Conservation (phyloP, 2,113 vertebrate genomes). For the Macheiramphus alcinus region DNA sequence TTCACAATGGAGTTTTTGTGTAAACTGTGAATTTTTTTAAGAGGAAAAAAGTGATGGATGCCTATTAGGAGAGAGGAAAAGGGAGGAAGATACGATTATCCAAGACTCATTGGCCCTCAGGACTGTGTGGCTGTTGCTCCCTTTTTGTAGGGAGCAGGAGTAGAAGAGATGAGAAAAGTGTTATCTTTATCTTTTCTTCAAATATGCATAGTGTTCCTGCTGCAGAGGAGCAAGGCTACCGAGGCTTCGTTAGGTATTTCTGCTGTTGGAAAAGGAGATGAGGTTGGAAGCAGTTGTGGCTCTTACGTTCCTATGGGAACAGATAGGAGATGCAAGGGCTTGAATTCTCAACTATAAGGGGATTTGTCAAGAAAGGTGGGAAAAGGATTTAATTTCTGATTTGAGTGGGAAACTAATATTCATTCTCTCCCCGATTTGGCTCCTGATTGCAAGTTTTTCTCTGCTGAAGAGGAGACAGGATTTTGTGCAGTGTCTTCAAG, state of each 20-base stretch:
- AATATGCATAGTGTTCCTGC: not conserved
- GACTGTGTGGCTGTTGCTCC: not conserved
- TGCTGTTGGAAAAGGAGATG: not conserved
- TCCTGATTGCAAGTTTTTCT: not conserved
- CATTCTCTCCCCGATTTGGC: not conserved
- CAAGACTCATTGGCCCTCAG: not conserved
- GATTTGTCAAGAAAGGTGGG: not conserved
- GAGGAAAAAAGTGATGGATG: not conserved
- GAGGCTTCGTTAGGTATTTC: not conserved
- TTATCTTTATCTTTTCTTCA: not conserved
- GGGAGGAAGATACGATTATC: not conserved
- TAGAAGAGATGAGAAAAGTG: not conserved
- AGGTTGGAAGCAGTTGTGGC: not conserved
- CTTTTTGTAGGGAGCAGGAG: not conserved
- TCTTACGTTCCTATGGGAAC: slow-evolving; percentile 16
- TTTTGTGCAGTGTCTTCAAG: not conserved
- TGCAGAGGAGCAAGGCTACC: not conserved
- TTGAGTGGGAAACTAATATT: not conserved
- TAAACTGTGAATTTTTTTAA: not conserved
- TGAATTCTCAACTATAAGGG: not conserved
- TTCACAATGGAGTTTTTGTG: not conserved
- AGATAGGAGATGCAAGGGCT: not conserved
- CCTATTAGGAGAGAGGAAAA: not conserved
- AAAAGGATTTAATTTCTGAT: not conserved
- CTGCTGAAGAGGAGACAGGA: not conserved